Evolutionary conservation across 2,797 vertebrate species (phyloP).

Genomic region (Enteromius viviparus): DNA sequence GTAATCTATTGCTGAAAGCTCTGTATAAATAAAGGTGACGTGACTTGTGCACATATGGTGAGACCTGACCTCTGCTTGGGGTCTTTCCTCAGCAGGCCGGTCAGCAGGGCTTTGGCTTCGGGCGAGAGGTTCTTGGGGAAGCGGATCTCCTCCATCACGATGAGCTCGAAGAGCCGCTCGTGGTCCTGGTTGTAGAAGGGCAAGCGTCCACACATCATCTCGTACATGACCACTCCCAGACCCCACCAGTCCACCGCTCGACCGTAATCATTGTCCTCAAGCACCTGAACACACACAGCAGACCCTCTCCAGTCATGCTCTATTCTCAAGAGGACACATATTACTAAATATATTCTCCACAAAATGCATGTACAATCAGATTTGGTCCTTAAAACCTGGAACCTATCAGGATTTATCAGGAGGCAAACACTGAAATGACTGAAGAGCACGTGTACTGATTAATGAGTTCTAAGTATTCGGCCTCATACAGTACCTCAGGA

Average conservation of each 20-base stretch:
- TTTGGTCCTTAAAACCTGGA: neutral
- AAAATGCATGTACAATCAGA: neutral
- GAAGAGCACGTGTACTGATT: too few species aligned
- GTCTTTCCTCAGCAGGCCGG: conserved; percentile 87
- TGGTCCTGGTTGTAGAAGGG: conserved; percentile 92
- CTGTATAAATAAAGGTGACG: too few species aligned
- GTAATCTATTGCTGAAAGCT: too few species aligned
- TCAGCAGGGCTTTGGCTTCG: conserved; percentile 82
- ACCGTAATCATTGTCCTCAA: conserved; percentile 90
- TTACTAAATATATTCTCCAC: neutral
- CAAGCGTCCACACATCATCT: conserved; percentile 89
- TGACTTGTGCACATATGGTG: too few species aligned
- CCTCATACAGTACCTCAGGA: conserved; percentile 78
- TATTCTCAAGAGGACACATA: neutral
- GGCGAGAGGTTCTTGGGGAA: conserved; percentile 84
- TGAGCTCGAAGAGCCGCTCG: conserved; percentile 89
- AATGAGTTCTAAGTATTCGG: too few species aligned
- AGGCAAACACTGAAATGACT: too few species aligned
- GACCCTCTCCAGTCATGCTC: neutral
- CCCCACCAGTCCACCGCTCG: conserved; percentile 92
- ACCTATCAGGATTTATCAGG: neutral
- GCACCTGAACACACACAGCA: conserved; percentile 73
- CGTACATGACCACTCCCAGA: conserved; percentile 90
- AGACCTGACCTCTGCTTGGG: conserved; percentile 82
- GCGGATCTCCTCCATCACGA: conserved; percentile 89